Evolutionary conservation across 2,113 vertebrate species (phyloP).

Genomic region (Catagonus wagneri): DNA sequence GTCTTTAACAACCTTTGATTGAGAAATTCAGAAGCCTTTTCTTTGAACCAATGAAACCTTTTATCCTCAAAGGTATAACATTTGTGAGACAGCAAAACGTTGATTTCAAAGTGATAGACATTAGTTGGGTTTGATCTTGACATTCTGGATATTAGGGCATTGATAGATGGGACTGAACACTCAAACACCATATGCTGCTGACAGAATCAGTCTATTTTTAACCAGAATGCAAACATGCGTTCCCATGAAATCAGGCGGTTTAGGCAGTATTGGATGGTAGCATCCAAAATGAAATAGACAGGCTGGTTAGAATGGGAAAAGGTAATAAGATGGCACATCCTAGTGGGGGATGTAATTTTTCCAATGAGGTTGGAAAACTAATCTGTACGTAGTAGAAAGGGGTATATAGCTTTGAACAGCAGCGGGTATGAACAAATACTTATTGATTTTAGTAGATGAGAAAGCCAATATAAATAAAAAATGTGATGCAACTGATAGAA

Average conservation of each 20-base stretch:
- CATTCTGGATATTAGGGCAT: neutral
- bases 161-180: neutral
- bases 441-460: neutral
- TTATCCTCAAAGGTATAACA: conserved; percentile 44
- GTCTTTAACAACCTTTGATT: conserved; percentile 52
- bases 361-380: neutral
- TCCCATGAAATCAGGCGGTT: neutral
- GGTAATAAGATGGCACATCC: neutral
- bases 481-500: neutral
- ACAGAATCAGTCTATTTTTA: conserved; percentile 51
- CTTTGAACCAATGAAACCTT: conserved; percentile 55
- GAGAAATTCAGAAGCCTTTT: conserved; percentile 39
- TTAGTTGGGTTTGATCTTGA: conserved; percentile 53
- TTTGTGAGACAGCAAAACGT: conserved; percentile 53
- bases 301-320: neutral
- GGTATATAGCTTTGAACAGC: neutral
- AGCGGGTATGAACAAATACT: neutral
- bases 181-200: neutral
- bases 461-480: conserved; percentile 11
- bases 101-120: conserved; percentile 51
- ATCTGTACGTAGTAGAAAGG: neutral
- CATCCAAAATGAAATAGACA: neutral
- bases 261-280: neutral
- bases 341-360: neutral
- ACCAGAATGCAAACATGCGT: neutral